Evolutionary conservation across 2,113 vertebrate genomes (phyloP), one percentile per base, ranked within the genome.

Genomic region (Dolichotis patagonum): DNA sequence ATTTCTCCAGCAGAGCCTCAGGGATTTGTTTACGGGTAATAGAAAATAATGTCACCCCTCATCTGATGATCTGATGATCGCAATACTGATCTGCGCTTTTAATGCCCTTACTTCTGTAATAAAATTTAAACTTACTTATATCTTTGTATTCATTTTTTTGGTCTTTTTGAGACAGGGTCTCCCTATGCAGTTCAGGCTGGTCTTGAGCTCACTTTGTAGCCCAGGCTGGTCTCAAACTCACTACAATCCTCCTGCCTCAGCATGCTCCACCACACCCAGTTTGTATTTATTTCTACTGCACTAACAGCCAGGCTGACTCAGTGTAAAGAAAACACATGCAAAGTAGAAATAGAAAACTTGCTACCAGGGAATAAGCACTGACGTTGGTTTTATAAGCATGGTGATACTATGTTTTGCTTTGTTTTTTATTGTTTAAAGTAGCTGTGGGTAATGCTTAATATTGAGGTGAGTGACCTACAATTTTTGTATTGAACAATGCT

Each of bases 31-130:
- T 83, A 12, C 49, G 56, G 26, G 11, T 73, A 46, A 84, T 1
- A 80, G 81, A 90, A 97, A 84, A 94, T 56, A 83, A 54, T 67
- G 56, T 62, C 38, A 88, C 85, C 54, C 1, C 14, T 94, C 52
- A 63, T 54, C 32, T 52, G 14, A 11, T 75, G 38, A 52, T 17
- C 49, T 52, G 49, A 13, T 13, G 58, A 91, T 38, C 71, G 28
- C 77, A 81, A 90, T 71, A 52, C 22, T 38, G 24, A 80, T 32
- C 28, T 80, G 73, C 81, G 20, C 17, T 86, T 95, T 88, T 80
- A 92, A 67, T 63, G 52, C 46, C 28, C 32, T 89, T 82, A 83
- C 22, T 58, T 87, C 54, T 83, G 41, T 58, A 86, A 73, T 4
- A 52, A 32, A 46, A 80, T 3, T 49, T 49, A 52, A 88, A 82